Conservation (phyloP, 2,888 invertebrate species). For the Eupithecia inturbata region DNA sequence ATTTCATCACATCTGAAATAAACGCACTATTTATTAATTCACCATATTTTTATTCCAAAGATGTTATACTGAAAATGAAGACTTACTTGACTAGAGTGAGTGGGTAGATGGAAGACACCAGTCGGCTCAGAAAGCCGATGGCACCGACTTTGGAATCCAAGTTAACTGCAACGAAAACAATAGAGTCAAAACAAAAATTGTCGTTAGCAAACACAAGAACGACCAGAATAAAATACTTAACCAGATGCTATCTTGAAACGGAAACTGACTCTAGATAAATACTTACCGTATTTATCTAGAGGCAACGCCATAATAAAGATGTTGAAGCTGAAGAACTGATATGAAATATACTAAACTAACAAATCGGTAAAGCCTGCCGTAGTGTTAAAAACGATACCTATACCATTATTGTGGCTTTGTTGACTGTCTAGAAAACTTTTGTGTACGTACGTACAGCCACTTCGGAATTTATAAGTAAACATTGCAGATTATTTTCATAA, state of each 20-base stretch:
- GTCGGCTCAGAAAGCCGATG: constrained; percentile 93
- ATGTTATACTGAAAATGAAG: background rate
- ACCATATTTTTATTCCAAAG: background rate
- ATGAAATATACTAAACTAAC: no score
- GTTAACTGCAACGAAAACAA: constrained; percentile 88
- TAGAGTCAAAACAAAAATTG: background rate
- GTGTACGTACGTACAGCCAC: no score
- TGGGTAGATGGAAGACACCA: constrained; percentile 78
- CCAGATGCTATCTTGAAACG: background rate
- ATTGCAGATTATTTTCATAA: background rate
- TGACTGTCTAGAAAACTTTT: background rate
- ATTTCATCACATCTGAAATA: constrained; percentile 85
- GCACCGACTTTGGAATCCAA: constrained; percentile 94
- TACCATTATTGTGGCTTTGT: background rate
- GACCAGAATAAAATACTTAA: background rate
- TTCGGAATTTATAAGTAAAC: no score
- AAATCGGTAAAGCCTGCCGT: background rate
- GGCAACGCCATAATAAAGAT: background rate
- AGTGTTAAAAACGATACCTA: background rate
- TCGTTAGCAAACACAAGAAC: background rate
- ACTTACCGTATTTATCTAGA: background rate
- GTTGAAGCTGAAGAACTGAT: background rate
- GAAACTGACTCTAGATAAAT: background rate
- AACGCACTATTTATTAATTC: background rate
- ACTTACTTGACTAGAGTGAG: constrained; percentile 76